These are phyloP conservation scores for Candoia aspera DNA, from an alignment of 2,113 vertebrate genomes.

Conservation along the genomic window DNA sequence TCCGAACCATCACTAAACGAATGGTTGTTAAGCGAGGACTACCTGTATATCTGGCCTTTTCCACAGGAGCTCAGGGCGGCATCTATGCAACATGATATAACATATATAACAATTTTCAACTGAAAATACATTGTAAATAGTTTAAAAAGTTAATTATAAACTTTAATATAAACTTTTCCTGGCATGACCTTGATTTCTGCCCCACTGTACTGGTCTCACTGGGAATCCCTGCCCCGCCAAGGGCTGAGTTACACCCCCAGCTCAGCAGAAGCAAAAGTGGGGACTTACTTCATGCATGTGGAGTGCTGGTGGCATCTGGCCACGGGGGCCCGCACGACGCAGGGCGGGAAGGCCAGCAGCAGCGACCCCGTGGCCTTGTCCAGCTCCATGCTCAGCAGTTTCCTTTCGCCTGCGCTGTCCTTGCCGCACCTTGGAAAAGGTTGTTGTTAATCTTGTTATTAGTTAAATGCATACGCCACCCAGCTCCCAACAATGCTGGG, in stretches of 20 bases:
- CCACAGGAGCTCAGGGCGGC: too few species aligned
- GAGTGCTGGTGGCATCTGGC: slow-evolving; percentile 93
- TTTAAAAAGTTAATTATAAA: too few species aligned
- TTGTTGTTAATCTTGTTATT: neutral
- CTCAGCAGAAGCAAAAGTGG: fast-evolving
- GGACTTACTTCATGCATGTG: slow-evolving; percentile 92
- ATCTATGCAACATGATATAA: too few species aligned
- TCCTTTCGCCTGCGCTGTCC: slow-evolving; percentile 75
- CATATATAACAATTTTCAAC: too few species aligned
- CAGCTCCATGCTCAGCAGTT: slow-evolving; percentile 87
- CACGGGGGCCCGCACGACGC: slow-evolving; percentile 87
- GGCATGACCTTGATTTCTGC: neutral
- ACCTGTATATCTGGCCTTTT: too few species aligned
- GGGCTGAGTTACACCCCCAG: neutral
- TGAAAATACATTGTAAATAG: too few species aligned
- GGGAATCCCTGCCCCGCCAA: neutral
- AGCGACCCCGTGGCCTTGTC: slow-evolving; percentile 84
- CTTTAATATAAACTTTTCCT: neutral
- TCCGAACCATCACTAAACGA: too few species aligned
- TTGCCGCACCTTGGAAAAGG: slow-evolving; percentile 81
- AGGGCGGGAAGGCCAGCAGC: slow-evolving; percentile 88
- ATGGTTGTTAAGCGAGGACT: too few species aligned
- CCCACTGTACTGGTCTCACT: fast-evolving
- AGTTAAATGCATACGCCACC: neutral
- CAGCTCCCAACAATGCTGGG: neutral